Evolutionary conservation across 2,113 vertebrate species (phyloP), one percentile per base, ranked within the genome.

Genomic region (Bungarus multicinctus): DNA sequence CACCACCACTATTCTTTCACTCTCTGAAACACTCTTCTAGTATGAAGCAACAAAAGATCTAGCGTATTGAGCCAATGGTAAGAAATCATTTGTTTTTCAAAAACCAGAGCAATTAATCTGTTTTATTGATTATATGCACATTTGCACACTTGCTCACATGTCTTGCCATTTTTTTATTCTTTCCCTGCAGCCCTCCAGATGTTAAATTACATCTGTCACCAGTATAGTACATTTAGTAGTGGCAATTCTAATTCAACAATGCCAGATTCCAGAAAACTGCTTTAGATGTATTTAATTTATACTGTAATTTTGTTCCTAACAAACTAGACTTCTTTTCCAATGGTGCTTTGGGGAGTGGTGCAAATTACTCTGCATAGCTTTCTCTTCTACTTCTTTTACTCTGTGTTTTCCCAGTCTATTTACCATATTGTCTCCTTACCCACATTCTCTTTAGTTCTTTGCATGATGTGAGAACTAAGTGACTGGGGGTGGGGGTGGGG

Each of bases 291-390:
- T 8, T 87, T 88, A 18, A 89, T 93, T 91, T 9, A 0, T 3
- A 52, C 57, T 0, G 0, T 52, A 69, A 94, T 85, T 89, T 94
- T 86, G 47, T 22, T 34, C 47, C 47, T 34, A 92, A 52, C 50
- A 20, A 52, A 85, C 22, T 91, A 53, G 47, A 50, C 60, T 53
- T 88, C 43, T 0, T 34, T 0, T 25, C 3, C 54, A 25, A 0
- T 34, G 43, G 4, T 60, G 2, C 88, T 64, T 45, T 60, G 64
- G 3, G 14, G 64, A n/a, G 85, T 88, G 74, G 81, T 88, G 95
- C 85, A 87, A 45, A 54, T 69, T 25, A 34, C 39, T 94, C 16
- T 45, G 89, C 90, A 1, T 0, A 52, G 0, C 55, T 1, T 0
- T 54, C 88, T 94, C 94, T 89, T 64, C 27, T 64, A 53, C 23